A percentile compares a stretch with the other conserved stretches of the same genome.
phyloP scores from a whole-genome alignment of 2,113 vertebrate genomes.

The Austrofundulus limnaeus region DNA sequence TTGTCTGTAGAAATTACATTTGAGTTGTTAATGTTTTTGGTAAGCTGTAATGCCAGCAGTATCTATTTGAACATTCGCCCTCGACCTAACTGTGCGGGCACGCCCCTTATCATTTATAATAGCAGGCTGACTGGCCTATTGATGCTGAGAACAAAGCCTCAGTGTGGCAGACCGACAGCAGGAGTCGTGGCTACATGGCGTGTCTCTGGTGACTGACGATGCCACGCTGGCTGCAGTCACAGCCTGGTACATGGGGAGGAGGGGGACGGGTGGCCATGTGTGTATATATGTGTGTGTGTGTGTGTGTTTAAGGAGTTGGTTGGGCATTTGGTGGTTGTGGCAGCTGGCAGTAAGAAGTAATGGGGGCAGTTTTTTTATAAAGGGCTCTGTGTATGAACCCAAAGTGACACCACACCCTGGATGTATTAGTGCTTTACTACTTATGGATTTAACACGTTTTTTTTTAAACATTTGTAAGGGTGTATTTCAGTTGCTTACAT shows the following conservation, averaged over 20 bases:
- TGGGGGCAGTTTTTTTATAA: constrained; percentile 53
- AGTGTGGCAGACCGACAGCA: constrained; percentile 70
- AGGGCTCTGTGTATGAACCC: constrained; percentile 64
- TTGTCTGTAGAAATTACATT: too few relatives aligned
- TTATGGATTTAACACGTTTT: neutral
- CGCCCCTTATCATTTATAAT: constrained; percentile 66
- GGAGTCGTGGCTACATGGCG: constrained; percentile 62
- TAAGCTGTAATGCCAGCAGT: constrained; percentile 29
- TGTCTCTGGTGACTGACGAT: constrained; percentile 67
- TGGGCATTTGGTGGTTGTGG: constrained; percentile 67
- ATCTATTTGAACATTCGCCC: constrained; percentile 51
- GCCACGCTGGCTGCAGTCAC: constrained; percentile 70
- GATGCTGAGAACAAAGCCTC: constrained; percentile 69
- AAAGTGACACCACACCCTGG: constrained; percentile 56
- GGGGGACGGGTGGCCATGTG: neutral
- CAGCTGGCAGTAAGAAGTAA: constrained; percentile 65
- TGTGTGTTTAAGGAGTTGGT: constrained; percentile 24
- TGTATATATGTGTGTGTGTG: constrained; percentile 9
- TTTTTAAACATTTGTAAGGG: neutral
- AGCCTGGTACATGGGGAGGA: constrained; percentile 55
- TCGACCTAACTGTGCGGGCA: constrained; percentile 52
- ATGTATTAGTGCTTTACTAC: constrained; percentile 17
- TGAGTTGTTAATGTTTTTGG: constrained; percentile 22
- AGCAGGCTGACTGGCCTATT: constrained; percentile 72
- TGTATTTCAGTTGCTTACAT: neutral